phyloP scores from a whole-genome alignment of 2,797 vertebrate species.

The Chelon labrosus region DNA sequence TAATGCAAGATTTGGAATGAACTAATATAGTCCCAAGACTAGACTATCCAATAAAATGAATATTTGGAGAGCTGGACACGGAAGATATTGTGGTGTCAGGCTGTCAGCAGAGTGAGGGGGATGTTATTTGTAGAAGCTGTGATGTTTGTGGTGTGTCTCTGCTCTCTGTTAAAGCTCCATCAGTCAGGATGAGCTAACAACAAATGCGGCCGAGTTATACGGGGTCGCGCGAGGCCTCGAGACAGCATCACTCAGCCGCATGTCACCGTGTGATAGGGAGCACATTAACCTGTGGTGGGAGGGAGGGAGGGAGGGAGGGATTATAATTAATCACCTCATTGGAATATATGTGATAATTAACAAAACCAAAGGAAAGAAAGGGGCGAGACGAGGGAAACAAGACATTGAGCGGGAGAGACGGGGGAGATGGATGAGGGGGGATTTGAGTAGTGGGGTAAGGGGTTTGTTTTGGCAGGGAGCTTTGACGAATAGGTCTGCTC shows the following conservation, averaged over 20 bases:
- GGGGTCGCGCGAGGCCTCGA: constrained; percentile 56
- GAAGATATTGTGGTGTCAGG: constrained; percentile 62
- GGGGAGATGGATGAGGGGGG: constrained; percentile 66
- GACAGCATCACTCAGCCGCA: constrained; percentile 63
- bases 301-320: constrained; percentile 36
- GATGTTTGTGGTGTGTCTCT: constrained; percentile 47
- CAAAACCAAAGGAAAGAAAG: constrained; percentile 69
- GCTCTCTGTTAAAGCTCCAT: constrained; percentile 72
- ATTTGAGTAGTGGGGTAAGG: constrained; percentile 67
- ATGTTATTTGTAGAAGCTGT: constrained; percentile 53
- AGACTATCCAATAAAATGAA: constrained; percentile 64
- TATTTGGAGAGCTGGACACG: constrained; percentile 68
- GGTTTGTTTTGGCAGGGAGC: constrained; percentile 74
- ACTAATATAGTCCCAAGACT: constrained; percentile 61
- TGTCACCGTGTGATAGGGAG: constrained; percentile 66
- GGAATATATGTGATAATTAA: constrained; percentile 84
- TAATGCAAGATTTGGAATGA: constrained; percentile 56
- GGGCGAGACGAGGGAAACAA: constrained; percentile 45
- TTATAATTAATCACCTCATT: constrained; percentile 79
- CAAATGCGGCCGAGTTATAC: constrained; percentile 56
- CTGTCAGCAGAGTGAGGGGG: constrained; percentile 58
- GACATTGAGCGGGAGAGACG: constrained; percentile 61
- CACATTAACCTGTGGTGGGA: constrained; percentile 40
- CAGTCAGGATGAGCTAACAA: constrained; percentile 66
- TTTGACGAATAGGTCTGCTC: constrained; percentile 80